Evolutionary conservation across 2,888 invertebrate genomes (phyloP).

Genomic region (Trichogramma evanescens): DNA sequence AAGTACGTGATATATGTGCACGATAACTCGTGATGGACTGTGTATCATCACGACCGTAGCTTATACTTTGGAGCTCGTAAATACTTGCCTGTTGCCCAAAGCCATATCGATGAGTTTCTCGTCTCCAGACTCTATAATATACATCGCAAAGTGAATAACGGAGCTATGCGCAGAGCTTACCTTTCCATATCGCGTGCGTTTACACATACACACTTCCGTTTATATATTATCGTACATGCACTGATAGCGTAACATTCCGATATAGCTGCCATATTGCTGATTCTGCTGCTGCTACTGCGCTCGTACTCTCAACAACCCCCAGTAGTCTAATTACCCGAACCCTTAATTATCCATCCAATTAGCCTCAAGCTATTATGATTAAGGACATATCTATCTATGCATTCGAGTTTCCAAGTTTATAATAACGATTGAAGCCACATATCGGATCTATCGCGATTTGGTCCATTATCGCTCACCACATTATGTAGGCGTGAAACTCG

Average conservation of each 20-base stretch:
- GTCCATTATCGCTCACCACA: conserved; percentile 38
- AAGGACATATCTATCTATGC: conserved; percentile 38
- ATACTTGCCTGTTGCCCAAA: conserved; percentile 37
- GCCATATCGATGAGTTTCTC: conserved; percentile 43
- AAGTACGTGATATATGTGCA: conserved; percentile 7
- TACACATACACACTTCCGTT: too few species aligned
- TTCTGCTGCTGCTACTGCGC: not conserved
- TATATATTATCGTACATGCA: not conserved
- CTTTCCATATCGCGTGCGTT: too few species aligned
- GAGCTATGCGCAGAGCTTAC: conserved; percentile 20
- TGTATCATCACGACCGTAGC: too few species aligned
- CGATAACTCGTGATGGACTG: conserved; percentile 19
- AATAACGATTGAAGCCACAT: conserved; percentile 46
- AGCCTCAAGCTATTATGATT: conserved; percentile 47
- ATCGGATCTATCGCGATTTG: conserved; percentile 39
- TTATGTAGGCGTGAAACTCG: not conserved
- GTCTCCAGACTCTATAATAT: conserved; percentile 10
- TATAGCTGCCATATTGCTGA: too few species aligned
- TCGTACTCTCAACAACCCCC: conserved; percentile 34
- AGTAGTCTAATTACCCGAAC: conserved; percentile 43
- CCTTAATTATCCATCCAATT: conserved; percentile 49
- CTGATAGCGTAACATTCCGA: conserved; percentile 1
- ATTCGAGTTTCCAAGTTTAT: conserved; percentile 41
- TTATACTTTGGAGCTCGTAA: conserved; percentile 29
- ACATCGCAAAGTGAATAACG: too few species aligned